A percentile compares a stretch with the other conserved stretches of the same genome.
Conservation (phyloP, 2,888 invertebrate genomes). For the Meiosimyza decipiens region DNA sequence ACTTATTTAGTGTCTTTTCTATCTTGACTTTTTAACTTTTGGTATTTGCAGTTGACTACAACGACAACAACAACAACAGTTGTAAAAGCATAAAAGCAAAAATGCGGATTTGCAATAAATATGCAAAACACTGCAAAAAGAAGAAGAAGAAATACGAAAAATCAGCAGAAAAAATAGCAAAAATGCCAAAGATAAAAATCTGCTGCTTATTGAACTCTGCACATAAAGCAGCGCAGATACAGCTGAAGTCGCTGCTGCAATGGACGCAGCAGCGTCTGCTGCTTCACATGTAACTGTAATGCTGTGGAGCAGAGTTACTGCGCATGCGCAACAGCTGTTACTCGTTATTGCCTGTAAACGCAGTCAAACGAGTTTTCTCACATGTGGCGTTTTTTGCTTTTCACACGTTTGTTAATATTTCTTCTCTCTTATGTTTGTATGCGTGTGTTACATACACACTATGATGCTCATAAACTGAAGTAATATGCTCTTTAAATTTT, state of each 20-base stretch:
- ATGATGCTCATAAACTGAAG: slow-evolving; percentile 2
- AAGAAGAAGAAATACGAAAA: neutral
- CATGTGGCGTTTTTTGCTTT: no score
- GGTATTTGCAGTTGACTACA: no score
- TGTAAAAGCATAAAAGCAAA: no score
- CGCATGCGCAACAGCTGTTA: neutral
- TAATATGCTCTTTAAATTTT: slow-evolving; percentile 1
- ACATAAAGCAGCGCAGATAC: neutral
- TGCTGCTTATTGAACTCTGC: neutral
- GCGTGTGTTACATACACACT: no score
- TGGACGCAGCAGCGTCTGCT: neutral
- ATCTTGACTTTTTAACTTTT: no score
- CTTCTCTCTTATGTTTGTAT: no score
- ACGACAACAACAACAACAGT: no score
- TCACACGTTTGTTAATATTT: no score
- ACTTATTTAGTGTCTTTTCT: no score
- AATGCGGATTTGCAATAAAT: no score
- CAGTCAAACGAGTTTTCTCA: neutral
- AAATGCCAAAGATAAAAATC: neutral
- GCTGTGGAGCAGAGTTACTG: no score
- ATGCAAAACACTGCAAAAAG: neutral
- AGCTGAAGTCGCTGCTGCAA: neutral
- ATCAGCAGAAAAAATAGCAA: neutral
- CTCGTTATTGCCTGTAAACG: neutral
- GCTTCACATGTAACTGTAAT: slow-evolving; percentile 1